phyloP scores from a whole-genome alignment of 2,113 vertebrate genomes.

The Loxodonta africana region DNA sequence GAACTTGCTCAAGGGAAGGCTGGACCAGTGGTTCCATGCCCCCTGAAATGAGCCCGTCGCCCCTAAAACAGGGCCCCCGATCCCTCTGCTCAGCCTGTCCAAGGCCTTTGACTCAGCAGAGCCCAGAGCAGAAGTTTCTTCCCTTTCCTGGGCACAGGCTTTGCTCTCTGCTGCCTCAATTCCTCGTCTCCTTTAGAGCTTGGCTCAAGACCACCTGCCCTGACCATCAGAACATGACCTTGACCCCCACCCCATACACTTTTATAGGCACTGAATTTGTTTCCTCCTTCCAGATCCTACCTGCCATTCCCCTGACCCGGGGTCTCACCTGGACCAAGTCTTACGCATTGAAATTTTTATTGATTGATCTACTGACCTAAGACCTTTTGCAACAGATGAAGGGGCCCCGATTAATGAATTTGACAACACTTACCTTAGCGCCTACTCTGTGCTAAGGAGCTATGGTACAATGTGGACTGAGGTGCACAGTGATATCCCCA shows the following conservation, averaged over 20 bases:
- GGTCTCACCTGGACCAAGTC: background rate
- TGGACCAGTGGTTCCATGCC: background rate
- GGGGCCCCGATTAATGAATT: background rate
- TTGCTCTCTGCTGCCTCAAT: too few species aligned
- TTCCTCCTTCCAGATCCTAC: background rate
- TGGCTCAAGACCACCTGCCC: accelerated
- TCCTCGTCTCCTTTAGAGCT: background rate
- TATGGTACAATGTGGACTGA: background rate
- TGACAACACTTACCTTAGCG: background rate
- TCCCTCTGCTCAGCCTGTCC: background rate
- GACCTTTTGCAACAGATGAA: background rate
- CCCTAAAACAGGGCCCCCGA: background rate
- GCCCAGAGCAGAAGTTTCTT: background rate
- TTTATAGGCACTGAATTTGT: background rate
- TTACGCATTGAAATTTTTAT: background rate
- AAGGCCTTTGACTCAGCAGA: background rate
- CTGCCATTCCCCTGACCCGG: background rate
- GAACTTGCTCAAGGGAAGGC: background rate
- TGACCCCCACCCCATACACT: background rate
- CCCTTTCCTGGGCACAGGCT: background rate
- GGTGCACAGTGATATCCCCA: background rate
- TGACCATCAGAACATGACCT: background rate
- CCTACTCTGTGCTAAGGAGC: background rate
- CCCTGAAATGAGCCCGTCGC: background rate
- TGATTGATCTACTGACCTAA: background rate